Percentiles rank a stretch among this genome's conserved stretches.
Conservation (phyloP, 1,140 invertebrate species). For the Drosophila kanapiae region DNA sequence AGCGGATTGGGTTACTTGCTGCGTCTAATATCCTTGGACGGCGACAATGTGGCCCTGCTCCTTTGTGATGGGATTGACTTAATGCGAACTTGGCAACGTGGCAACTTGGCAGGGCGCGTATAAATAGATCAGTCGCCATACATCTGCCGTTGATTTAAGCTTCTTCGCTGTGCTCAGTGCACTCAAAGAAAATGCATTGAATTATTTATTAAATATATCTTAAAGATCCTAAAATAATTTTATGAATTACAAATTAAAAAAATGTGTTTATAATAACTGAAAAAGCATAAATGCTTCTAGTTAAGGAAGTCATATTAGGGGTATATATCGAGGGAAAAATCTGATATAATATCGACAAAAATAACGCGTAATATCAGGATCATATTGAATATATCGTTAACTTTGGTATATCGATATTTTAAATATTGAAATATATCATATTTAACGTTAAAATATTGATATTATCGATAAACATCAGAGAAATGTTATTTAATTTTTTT, state of each 20-base stretch:
- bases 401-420: too few relatives aligned
- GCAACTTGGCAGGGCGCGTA: conserved; percentile 18
- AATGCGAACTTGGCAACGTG: conserved; percentile 20
- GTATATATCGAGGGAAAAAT: too few relatives aligned
- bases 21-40: conserved; percentile 22
- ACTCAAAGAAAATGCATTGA: neutral
- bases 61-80: conserved; percentile 63
- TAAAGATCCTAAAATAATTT: too few relatives aligned
- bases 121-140: conserved; percentile 38
- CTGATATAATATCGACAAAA: too few relatives aligned
- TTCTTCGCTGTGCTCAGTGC: neutral
- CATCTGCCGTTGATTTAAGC: conserved; percentile 22
- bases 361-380: too few relatives aligned
- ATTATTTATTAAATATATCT: neutral
- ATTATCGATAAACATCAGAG: too few relatives aligned
- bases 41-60: conserved; percentile 37
- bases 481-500: too few relatives aligned
- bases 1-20: conserved; percentile 48
- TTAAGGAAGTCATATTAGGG: neutral
- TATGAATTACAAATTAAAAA: too few relatives aligned
- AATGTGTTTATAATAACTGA: too few relatives aligned
- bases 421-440: too few relatives aligned
- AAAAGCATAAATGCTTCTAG: neutral
- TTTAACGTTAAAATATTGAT: too few relatives aligned
- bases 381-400: too few relatives aligned